Evolutionary conservation across 2,113 vertebrate genomes (phyloP), one percentile per base, ranked within the genome.

Genomic region (Sapajus apella): DNA sequence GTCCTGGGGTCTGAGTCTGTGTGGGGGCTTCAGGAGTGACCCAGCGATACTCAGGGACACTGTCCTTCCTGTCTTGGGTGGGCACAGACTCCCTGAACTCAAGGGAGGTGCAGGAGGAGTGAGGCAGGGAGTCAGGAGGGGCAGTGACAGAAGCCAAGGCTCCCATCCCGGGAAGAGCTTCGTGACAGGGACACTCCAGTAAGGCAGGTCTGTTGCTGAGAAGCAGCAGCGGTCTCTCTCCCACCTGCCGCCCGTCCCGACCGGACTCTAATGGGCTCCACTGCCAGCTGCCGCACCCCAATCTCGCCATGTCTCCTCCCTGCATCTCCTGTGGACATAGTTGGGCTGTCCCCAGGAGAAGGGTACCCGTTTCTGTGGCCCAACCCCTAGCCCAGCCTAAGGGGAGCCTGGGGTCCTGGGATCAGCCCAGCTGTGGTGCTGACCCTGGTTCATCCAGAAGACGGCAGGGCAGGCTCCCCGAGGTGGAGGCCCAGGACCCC

Each of bases 241-340:
- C 13, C n/a, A 3, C 56, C 61, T 21, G 40, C 35, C 0, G 3
- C 64, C 37, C 32, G 37, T 79, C 25, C 58, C n/a, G 0, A 0
- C 3, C 25, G 12, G 30, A 25, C 55, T 30, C 56, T 35, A 8
- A 66, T 0, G 11, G 25, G 23, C 2, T n/a, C 23, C 12, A 3
- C 9, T 11, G 11, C 58, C 40, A 35, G 55, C 21, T 3, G 82
- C 35, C 2, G 3, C 2, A 0, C 27, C 76, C n/a, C 14, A 0
- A 20, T 2, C 32, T 58, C 81, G 4, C 18, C 4, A 70, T 0
- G 11, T 23, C n/a, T 50, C 23, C 35, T 0, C 14, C 21, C 66
- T 9, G 50, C 0, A 0, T n/a, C 27, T 73, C 73, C 73, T 75
- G 9, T 25, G 27, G 25, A 52, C 64, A 2, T 35, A 23, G 2